Percentiles rank a stretch among this genome's conserved stretches.
These are phyloP conservation scores for Isurus oxyrinchus DNA, from an alignment of 2,113 vertebrate genomes.

Conservation along the genomic window DNA sequence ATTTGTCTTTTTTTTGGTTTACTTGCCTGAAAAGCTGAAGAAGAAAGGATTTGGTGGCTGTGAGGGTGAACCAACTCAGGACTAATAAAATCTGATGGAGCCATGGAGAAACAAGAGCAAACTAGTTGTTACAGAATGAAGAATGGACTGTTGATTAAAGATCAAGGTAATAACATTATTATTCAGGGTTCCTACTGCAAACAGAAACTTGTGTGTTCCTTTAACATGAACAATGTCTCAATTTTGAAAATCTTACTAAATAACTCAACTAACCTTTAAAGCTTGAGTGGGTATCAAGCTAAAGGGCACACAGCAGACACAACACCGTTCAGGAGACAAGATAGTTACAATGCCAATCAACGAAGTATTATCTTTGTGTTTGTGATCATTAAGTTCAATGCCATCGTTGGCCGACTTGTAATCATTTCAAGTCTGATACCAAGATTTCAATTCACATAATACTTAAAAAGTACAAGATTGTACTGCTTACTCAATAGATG, in stretches of 20 bases:
- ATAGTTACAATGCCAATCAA: not conserved
- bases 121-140: not conserved
- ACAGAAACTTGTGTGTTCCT: not conserved
- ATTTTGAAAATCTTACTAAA: not conserved
- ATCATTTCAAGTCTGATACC: not conserved
- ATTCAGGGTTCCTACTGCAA: not conserved
- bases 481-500: not conserved
- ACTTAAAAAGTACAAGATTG: not conserved
- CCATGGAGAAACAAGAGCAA: not conserved
- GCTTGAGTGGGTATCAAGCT: not conserved
- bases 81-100: not conserved
- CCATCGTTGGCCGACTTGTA: not conserved
- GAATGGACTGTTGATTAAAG: not conserved
- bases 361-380: not conserved
- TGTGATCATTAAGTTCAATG: not conserved
- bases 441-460: not conserved
- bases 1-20: not conserved
- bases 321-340: not conserved
- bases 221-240: not conserved
- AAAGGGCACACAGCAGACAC: not conserved
- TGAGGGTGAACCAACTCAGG: not conserved
- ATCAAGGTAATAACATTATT: not conserved
- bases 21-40: not conserved
- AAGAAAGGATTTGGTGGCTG: not conserved
- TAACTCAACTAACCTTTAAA: not conserved